Conservation (phyloP, 2,888 invertebrate species). For the Tetragnatha montana region DNA sequence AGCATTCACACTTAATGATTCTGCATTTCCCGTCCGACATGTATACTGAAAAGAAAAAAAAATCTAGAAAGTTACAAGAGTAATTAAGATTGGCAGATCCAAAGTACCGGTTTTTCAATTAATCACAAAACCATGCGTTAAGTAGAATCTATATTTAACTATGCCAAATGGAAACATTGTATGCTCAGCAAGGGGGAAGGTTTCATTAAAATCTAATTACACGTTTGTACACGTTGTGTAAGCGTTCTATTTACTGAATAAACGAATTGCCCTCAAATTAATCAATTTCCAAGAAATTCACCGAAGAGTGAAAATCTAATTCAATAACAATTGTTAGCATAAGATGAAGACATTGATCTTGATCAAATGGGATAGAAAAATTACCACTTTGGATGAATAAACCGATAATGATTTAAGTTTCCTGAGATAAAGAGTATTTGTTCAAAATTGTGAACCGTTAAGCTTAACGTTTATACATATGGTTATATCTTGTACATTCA, state of each 20-base stretch:
- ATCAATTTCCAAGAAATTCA: neutral
- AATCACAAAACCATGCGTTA: neutral
- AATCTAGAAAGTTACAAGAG: neutral
- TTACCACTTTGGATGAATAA: neutral
- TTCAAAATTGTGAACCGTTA: too few relatives aligned
- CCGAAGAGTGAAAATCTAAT: neutral
- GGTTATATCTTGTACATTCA: too few relatives aligned
- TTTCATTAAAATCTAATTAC: constrained; percentile 1
- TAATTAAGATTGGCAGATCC: neutral
- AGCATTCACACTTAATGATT: neutral
- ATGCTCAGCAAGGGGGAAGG: neutral
- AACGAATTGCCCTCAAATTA: neutral
- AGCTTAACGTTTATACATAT: too few relatives aligned
- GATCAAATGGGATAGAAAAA: neutral
- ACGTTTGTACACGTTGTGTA: neutral
- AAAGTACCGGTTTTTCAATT: neutral
- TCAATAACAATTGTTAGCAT: neutral
- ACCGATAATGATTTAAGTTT: too few relatives aligned
- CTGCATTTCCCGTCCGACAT: neutral
- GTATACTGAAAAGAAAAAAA: neutral
- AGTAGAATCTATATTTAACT: neutral
- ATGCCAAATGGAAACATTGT: neutral
- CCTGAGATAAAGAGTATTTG: too few relatives aligned
- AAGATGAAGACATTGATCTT: neutral
- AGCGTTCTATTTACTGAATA: neutral